Conservation (phyloP, 2,113 vertebrate species). For the Hippocampus guttulatus region DNA sequence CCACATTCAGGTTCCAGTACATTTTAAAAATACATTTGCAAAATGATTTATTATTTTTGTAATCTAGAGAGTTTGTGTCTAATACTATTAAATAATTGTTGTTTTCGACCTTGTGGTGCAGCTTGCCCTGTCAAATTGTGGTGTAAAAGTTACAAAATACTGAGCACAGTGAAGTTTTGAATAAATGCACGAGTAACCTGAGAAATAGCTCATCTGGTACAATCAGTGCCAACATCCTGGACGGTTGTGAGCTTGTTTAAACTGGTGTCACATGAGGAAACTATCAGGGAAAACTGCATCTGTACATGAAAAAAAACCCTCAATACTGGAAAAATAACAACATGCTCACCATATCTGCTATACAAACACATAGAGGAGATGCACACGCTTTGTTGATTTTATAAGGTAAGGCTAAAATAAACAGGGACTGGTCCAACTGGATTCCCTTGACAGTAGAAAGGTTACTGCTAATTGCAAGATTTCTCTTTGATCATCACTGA, state of each 20-base stretch:
- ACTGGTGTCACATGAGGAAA: slow-evolving; percentile 1
- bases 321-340: background rate
- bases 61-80: background rate
- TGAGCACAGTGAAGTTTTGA: background rate
- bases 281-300: background rate
- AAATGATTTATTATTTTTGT: background rate
- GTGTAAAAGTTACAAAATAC: background rate
- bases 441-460: background rate
- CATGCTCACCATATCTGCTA: background rate
- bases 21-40: background rate
- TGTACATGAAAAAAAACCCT: background rate
- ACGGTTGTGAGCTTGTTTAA: background rate
- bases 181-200: background rate
- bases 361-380: background rate
- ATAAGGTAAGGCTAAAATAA: background rate
- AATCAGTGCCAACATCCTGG: background rate
- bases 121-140: background rate
- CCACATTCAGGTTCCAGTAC: background rate
- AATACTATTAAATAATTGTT: background rate
- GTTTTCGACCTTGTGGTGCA: background rate
- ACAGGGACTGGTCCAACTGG: background rate
- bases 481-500: background rate
- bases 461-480: background rate
- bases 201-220: slow-evolving; percentile 8
- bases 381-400: background rate